A percentile compares a stretch with the other conserved stretches of the same genome.
Conservation (phyloP, 2,797 vertebrate genomes). For the Mastacembelus armatus region DNA sequence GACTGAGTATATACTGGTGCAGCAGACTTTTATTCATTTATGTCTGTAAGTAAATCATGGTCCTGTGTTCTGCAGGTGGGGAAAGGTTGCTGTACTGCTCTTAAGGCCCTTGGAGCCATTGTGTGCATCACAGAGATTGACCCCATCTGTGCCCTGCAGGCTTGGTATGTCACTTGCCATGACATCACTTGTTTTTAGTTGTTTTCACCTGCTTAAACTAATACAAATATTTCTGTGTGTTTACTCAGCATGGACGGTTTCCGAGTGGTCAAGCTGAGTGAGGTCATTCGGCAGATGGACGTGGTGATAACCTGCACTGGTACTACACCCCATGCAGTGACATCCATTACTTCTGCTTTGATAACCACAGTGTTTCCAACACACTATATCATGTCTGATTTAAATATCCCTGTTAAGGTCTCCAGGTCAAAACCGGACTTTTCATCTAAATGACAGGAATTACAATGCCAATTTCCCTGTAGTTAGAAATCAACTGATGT, state of each 20-base stretch:
- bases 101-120: slow-evolving; percentile 95
- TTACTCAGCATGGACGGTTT: slow-evolving; percentile 96
- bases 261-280: slow-evolving; percentile 96
- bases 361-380: slow-evolving; percentile 46
- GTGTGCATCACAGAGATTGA: slow-evolving; percentile 98
- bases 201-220: slow-evolving; percentile 2
- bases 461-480: not conserved
- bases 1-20: slow-evolving; percentile 18
- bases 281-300: slow-evolving; percentile 97
- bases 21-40: slow-evolving; percentile 9
- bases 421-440: not conserved
- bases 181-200: too few species aligned
- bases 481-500: slow-evolving; percentile 1
- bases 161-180: slow-evolving; percentile 87
- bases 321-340: slow-evolving; percentile 70
- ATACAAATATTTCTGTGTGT: slow-evolving; percentile 19
- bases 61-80: slow-evolving; percentile 87
- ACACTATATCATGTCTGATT: not conserved
- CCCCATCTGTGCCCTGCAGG: slow-evolving; percentile 98
- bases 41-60: slow-evolving; percentile 10
- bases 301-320: slow-evolving; percentile 99
- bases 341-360: slow-evolving; percentile 62
- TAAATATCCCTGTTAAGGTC: slow-evolving; percentile 1
- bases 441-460: not conserved
- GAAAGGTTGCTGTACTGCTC: slow-evolving; percentile 96